Conservation (phyloP, 2,888 invertebrate genomes). For the Leptopilina drosophilae region DNA sequence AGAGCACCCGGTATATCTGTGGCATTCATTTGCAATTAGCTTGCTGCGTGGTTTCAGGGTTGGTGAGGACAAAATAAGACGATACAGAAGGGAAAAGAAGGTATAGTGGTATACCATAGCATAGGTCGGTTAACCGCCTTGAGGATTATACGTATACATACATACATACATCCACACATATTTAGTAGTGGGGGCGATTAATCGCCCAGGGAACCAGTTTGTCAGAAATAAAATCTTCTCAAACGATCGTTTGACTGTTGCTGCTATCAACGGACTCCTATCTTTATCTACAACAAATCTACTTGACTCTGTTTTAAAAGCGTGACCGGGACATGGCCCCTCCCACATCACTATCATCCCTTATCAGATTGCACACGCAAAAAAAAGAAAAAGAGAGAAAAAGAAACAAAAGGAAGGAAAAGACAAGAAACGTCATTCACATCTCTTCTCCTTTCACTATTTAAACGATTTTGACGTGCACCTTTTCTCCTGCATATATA, state of each 20-base stretch:
- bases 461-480: constrained; percentile 39
- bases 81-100: constrained; percentile 56
- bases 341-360: constrained; percentile 1
- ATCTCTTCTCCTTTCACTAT: constrained; percentile 23
- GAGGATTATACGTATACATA: constrained; percentile 47
- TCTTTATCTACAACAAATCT: constrained; percentile 38
- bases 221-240: constrained; percentile 60
- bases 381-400: neutral
- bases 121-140: constrained; percentile 53
- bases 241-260: constrained; percentile 51
- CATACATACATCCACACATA: too few species aligned
- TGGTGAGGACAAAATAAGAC: constrained; percentile 57
- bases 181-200: constrained; percentile 55
- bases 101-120: constrained; percentile 30
- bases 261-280: constrained; percentile 48
- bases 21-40: constrained; percentile 59
- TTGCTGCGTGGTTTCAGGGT: constrained; percentile 55
- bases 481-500: constrained; percentile 16
- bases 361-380: constrained; percentile 3
- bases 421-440: constrained; percentile 34
- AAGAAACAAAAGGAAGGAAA: neutral
- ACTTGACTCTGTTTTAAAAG: constrained; percentile 37
- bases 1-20: constrained; percentile 57
- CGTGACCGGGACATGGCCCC: constrained; percentile 40
- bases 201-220: constrained; percentile 59